Base-by-base conservation (phyloP, 1,140 invertebrate species). In the Samia ricini region DNA sequence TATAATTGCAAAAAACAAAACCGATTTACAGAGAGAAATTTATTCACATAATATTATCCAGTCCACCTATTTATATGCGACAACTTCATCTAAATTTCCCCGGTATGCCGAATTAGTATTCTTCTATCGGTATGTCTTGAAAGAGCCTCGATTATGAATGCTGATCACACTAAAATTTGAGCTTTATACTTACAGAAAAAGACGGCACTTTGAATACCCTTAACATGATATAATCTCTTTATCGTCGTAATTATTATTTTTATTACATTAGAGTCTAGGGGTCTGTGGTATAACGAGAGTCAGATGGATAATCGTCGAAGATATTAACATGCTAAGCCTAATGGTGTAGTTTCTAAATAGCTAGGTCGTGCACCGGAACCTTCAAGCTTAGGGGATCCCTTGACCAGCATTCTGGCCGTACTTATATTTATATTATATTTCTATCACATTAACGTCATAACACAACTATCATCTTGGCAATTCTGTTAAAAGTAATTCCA, bases 91-190 rank as follows among this genome's bases (percentile, higher is more conserved):
- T 42, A 42, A 42, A 42, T 42, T 42, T 42, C 0, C 8, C 33
- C 3, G n/a, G 33, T 42, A 21, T 6, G 55, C 19, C 36, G 56
- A 52, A 61, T 68, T 63, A 68, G 61, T 63, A 68, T 68, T 63
- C 61, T 61, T 54, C 26, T n/a, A 23, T 18, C 61, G 58, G 51
- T 20, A 33, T 55, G 24, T 48, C 36, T 21, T 26, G 20, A 48
- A 29, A 61, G 50, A 54, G 49, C 42, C 56, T 50, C 52, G 15
- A 66, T 66, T 66, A 29, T 29, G 55, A 62, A 66, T 66, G 64
- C 64, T 52, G 36, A 49, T 62, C 64, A 66, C 64, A 66, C 64
- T 66, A 49, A 62, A 61, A 62, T 66, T 59, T 48, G 60, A 62
- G 60, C 50, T 62, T 56, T 36, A 55, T 42, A 59, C 64, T 62